Conservation (phyloP, 1,140 invertebrate species). For the Plectrocnemia conspersa region DNA sequence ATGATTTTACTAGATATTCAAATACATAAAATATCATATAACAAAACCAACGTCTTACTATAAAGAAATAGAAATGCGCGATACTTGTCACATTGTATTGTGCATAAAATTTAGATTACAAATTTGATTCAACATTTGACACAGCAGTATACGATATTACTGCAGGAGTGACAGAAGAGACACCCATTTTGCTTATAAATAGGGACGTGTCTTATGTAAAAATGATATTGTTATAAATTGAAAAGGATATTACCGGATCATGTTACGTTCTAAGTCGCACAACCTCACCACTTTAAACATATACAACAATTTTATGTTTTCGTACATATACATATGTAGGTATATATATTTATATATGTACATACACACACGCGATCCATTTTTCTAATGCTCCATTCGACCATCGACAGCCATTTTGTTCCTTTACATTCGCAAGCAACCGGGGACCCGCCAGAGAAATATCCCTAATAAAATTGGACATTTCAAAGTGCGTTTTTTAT, state of each 20-base stretch:
- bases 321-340: too few relatives aligned
- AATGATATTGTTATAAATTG: constrained; percentile 33
- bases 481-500: constrained; percentile 36
- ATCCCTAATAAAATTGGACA: constrained; percentile 36
- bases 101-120: too few relatives aligned
- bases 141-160: too few relatives aligned
- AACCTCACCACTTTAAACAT: too few relatives aligned
- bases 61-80: too few relatives aligned
- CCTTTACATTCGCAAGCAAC: constrained; percentile 25
- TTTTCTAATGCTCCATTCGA: background rate
- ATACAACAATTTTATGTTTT: background rate
- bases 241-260: constrained; percentile 31
- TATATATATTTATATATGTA: background rate
- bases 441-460: constrained; percentile 23
- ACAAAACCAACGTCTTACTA: too few relatives aligned
- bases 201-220: constrained; percentile 20
- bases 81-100: too few relatives aligned
- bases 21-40: too few relatives aligned
- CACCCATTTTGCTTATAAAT: constrained; percentile 32
- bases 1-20: too few relatives aligned
- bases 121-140: too few relatives aligned
- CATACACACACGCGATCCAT: too few relatives aligned
- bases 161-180: constrained; percentile 23
- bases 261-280: too few relatives aligned
- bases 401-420: constrained; percentile 27